These are phyloP conservation scores for Chaenodraco wilsoni DNA, from an alignment of 2,797 vertebrate species.

Conservation along the genomic window DNA sequence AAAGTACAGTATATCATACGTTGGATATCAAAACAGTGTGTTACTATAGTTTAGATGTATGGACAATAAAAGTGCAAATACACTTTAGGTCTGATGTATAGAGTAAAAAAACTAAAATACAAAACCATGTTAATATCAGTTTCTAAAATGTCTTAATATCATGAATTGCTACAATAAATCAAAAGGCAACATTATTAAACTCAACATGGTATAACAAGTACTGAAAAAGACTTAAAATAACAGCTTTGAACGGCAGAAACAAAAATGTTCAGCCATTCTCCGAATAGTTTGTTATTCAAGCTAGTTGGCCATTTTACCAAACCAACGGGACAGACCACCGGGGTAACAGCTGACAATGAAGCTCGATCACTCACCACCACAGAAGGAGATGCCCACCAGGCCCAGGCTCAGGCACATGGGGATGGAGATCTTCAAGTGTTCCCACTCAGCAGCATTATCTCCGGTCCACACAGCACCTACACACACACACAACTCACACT, in stretches of 20 bases:
- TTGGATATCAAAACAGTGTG: no score
- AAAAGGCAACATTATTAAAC: no score
- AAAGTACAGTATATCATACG: no score
- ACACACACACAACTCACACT: constrained; percentile 14
- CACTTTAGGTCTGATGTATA: neutral
- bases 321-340: neutral
- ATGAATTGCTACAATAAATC: no score
- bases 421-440: constrained; percentile 91
- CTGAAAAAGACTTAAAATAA: neutral
- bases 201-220: neutral
- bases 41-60: no score
- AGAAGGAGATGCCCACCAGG: constrained; percentile 91
- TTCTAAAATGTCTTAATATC: no score
- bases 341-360: neutral
- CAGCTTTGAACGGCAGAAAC: neutral
- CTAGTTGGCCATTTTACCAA: neutral
- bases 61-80: no score
- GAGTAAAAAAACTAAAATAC: neutral
- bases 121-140: neutral
- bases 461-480: constrained; percentile 95
- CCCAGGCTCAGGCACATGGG: constrained; percentile 94
- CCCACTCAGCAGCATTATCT: constrained; percentile 96
- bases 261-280: neutral
- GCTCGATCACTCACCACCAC: constrained; percentile 86
- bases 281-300: neutral